These are phyloP conservation scores for Argynnis bischoffii DNA, from an alignment of 2,888 invertebrate genomes.

Conservation along the genomic window DNA sequence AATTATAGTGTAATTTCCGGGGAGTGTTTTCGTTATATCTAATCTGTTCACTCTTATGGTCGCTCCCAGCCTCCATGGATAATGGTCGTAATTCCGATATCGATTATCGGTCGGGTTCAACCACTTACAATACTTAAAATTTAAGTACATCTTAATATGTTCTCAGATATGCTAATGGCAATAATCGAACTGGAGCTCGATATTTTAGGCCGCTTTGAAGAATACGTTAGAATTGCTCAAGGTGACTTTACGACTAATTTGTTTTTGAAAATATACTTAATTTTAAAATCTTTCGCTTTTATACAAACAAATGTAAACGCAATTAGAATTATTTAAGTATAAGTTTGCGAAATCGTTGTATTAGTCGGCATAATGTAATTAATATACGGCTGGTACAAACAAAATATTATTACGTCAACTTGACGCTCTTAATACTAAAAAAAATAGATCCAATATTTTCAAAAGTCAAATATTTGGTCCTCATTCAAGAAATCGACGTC, in stretches of 20 bases:
- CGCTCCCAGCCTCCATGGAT: slow-evolving; percentile 55
- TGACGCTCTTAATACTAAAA: slow-evolving; percentile 54
- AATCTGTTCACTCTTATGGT: slow-evolving; percentile 71
- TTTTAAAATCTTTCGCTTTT: not conserved
- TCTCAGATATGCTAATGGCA: slow-evolving; percentile 47
- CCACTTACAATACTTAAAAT: slow-evolving; percentile 49
- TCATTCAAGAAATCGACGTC: slow-evolving; percentile 64
- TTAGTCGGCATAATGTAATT: too few relatives aligned
- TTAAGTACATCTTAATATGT: slow-evolving; percentile 48
- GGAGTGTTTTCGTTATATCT: slow-evolving; percentile 67
- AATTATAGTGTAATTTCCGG: slow-evolving; percentile 80
- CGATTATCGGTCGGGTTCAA: slow-evolving; percentile 54
- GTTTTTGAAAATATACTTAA: slow-evolving; percentile 1
- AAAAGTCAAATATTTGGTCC: slow-evolving; percentile 64
- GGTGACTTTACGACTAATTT: slow-evolving; percentile 24
- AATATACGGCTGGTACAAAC: too few relatives aligned
- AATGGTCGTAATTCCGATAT: slow-evolving; percentile 59
- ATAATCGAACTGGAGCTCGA: slow-evolving; percentile 43
- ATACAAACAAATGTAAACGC: too few relatives aligned
- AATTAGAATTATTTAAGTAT: too few relatives aligned
- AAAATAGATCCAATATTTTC: slow-evolving; percentile 60
- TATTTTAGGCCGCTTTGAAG: slow-evolving; percentile 37
- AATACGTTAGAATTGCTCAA: slow-evolving; percentile 29
- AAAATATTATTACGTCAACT: slow-evolving; percentile 25
- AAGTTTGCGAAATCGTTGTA: too few relatives aligned